phyloP scores from a whole-genome alignment of 2,888 invertebrate species.

The Orthosia cruda region DNA sequence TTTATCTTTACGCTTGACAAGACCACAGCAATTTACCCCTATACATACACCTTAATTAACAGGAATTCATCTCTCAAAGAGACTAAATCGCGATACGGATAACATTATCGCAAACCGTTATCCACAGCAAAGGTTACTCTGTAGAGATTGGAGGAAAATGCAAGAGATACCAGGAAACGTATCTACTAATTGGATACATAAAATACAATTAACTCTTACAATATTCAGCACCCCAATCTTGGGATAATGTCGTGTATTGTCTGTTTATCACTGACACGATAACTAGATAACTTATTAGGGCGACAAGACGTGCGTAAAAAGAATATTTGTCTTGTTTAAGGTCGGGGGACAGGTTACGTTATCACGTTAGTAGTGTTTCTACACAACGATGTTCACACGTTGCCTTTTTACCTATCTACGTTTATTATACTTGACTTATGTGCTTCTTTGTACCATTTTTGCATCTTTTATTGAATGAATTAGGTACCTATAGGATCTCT shows the following conservation, averaged over 20 bases:
- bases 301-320: slow-evolving; percentile 72
- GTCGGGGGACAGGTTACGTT: slow-evolving; percentile 65
- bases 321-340: slow-evolving; percentile 75
- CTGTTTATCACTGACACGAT: slow-evolving; percentile 80
- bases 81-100: slow-evolving; percentile 70
- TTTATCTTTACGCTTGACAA: slow-evolving; percentile 70
- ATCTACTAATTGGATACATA: slow-evolving; percentile 74
- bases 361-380: slow-evolving; percentile 55
- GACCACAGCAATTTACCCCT: slow-evolving; percentile 73
- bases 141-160: slow-evolving; percentile 60
- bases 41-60: slow-evolving; percentile 73
- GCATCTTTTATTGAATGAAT: neutral
- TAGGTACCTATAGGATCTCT: neutral
- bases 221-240: slow-evolving; percentile 73
- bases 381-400: slow-evolving; percentile 7
- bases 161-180: slow-evolving; percentile 60
- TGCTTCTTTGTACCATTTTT: neutral
- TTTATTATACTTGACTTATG: slow-evolving; percentile 5
- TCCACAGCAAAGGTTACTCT: slow-evolving; percentile 51
- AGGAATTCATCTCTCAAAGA: slow-evolving; percentile 72
- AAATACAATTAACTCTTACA: slow-evolving; percentile 72
- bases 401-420: neutral
- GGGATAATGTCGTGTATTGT: slow-evolving; percentile 74
- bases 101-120: slow-evolving; percentile 66
- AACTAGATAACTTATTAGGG: slow-evolving; percentile 81